Base-by-base conservation (phyloP, 2,113 vertebrate species). In the Rhea pennata region DNA sequence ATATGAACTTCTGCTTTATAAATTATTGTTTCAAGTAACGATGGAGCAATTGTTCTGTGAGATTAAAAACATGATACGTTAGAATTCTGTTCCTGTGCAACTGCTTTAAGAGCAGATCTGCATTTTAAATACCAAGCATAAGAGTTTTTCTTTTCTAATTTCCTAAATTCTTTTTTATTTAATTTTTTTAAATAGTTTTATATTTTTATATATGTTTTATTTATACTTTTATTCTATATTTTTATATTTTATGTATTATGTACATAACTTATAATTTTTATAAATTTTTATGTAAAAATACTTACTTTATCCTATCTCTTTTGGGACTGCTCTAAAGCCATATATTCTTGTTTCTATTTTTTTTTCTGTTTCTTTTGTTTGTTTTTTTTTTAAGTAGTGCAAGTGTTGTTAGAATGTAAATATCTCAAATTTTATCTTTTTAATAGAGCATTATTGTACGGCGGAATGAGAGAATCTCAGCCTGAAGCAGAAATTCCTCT, bases 381-480 rank as follows among this genome's bases (percentile, higher is more conserved):
- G 24, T 44, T 44, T 44, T 10, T 44, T 27, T 76, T 74, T 8
- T 53, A 67, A 48, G 19, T 21, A 44, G 29, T 21, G 33, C 31
- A 61, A 48, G 36, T 85, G 6, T 40, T 79, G 33, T 75, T 72
- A 93, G 59, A 62, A 29, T 82, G 39, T 36, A 53, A 56, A 73
- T 89, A 84, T 70, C 31, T 94, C 15, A 53, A 84, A 58, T 31
- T 23, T 92, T 94, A 24, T 87, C 21, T 97, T 61, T 27, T 65
- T 53, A 93, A 4, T 53, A 99, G 99, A 97, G 99, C 99, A 11
- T 95, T 99, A 87, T 92, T 99, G 12, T 99, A 99, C 13, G 99
- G 99, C 4, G 99, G 99, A 44, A 99, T 99, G 99, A 98, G 98
- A 93, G 99, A 99, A 96, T 99, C 99, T 73, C 99, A 98, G 94